phyloP scores from a whole-genome alignment of 1,140 invertebrate species.

The Diachasmimorpha longicaudata region DNA sequence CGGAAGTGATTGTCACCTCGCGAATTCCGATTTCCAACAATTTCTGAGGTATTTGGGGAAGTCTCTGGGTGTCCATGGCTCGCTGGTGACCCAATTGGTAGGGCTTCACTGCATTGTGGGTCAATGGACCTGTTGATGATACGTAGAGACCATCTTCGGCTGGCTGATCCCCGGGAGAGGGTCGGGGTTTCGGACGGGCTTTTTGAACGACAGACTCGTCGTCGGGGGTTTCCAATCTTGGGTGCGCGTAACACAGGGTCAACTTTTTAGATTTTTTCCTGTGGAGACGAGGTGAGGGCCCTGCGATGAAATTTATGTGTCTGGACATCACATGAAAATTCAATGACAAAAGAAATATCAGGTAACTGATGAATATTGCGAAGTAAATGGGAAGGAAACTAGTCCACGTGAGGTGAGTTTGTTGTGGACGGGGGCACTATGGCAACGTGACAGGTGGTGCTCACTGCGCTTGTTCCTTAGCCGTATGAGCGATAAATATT shows the following conservation, averaged over 20 bases:
- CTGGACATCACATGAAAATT: slow-evolving; percentile 16
- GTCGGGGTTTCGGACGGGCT: slow-evolving; percentile 17
- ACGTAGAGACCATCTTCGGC: slow-evolving; percentile 51
- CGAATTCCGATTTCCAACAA: slow-evolving; percentile 53
- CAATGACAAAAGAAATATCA: not conserved
- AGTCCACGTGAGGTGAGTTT: not conserved
- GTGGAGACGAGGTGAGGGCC: not conserved
- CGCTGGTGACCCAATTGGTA: slow-evolving; percentile 35
- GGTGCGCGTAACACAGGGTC: slow-evolving; percentile 37
- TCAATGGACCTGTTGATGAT: slow-evolving; percentile 41
- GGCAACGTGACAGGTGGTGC: not conserved
- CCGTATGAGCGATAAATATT: too few species aligned
- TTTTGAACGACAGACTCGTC: slow-evolving; percentile 36
- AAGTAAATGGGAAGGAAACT: not conserved
- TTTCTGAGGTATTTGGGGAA: slow-evolving; percentile 35
- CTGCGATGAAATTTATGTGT: slow-evolving; percentile 36
- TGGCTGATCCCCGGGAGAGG: slow-evolving; percentile 19
- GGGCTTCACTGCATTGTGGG: slow-evolving; percentile 43
- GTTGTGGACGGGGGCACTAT: not conserved
- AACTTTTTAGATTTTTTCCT: slow-evolving; percentile 29
- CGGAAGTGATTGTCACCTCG: slow-evolving; percentile 42
- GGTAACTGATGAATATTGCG: not conserved
- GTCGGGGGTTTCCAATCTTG: slow-evolving; percentile 30
- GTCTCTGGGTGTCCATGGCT: slow-evolving; percentile 33
- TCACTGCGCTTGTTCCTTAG: too few species aligned